Conservation (phyloP, 1,140 invertebrate species). For the Phenacoccus solenopsis region DNA sequence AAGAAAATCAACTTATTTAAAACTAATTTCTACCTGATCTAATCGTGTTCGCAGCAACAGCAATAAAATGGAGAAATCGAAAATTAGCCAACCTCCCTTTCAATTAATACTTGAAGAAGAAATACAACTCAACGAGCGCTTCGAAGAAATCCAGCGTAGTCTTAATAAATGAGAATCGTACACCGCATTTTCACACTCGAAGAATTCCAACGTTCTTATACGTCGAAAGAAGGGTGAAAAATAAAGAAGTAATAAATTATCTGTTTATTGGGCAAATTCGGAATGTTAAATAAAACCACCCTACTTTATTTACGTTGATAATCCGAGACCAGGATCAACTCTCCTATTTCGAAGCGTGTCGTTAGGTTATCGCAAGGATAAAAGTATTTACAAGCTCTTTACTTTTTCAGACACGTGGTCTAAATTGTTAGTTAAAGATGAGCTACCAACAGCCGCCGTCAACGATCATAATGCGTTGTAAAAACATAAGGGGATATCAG, state of each 20-base stretch:
- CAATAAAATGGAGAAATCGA: no score
- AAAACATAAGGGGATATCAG: background rate
- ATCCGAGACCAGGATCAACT: background rate
- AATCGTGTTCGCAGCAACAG: no score
- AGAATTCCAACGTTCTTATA: no score
- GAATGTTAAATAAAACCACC: background rate
- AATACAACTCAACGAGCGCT: no score
- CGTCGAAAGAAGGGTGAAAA: background rate
- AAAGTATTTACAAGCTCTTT: conserved; percentile 18
- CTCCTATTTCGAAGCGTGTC: background rate
- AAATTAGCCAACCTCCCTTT: no score
- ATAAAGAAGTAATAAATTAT: conserved; percentile 4
- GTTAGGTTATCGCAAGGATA: conserved; percentile 8
- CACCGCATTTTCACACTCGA: no score
- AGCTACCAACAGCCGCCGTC: background rate
- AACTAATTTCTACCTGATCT: no score
- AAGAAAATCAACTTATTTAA: no score
- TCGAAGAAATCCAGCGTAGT: no score
- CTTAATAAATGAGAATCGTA: no score
- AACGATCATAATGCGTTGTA: conserved; percentile 9
- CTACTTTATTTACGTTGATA: background rate
- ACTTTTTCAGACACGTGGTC: conserved; percentile 3
- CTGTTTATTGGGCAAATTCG: background rate
- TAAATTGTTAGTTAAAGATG: conserved; percentile 8
- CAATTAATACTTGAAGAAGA: no score